Percentiles rank a stretch among this genome's conserved stretches.
These are phyloP conservation scores for Pipistrellus pipistrellus DNA, from an alignment of 2,797 vertebrate species.

Conservation along the genomic window DNA sequence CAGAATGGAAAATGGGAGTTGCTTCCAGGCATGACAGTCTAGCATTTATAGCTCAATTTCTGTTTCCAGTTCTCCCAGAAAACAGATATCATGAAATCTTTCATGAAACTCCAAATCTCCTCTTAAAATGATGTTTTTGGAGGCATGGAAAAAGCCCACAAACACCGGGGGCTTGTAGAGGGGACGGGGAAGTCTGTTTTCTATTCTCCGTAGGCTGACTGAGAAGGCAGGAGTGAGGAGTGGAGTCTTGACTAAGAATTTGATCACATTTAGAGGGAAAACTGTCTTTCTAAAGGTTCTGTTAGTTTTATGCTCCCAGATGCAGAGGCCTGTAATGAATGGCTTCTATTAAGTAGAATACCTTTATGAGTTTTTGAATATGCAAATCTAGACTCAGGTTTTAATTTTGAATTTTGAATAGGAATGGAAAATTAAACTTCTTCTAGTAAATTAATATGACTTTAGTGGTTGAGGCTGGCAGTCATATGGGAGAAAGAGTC, in stretches of 20 bases:
- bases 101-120: constrained; percentile 55
- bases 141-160: constrained; percentile 6
- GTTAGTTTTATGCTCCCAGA: neutral
- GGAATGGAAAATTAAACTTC: neutral
- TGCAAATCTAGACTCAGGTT: neutral
- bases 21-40: constrained; percentile 71
- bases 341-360: neutral
- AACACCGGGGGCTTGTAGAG: neutral
- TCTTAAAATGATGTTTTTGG: constrained; percentile 45
- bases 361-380: neutral
- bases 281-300: neutral
- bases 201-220: neutral
- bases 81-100: constrained; percentile 65
- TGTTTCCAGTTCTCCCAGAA: constrained; percentile 73
- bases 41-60: constrained; percentile 61
- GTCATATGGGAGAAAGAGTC: neutral
- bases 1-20: constrained; percentile 78
- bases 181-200: constrained; percentile 57
- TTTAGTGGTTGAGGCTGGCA: neutral
- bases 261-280: neutral
- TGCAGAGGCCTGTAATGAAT: neutral
- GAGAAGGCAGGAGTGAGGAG: neutral
- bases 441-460: neutral
- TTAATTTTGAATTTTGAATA: neutral
- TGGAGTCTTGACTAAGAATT: neutral